Evolutionary conservation across 1,140 invertebrate genomes (phyloP), one percentile per base, ranked within the genome.

Genomic region (Polypedilum vanderplanki): DNA sequence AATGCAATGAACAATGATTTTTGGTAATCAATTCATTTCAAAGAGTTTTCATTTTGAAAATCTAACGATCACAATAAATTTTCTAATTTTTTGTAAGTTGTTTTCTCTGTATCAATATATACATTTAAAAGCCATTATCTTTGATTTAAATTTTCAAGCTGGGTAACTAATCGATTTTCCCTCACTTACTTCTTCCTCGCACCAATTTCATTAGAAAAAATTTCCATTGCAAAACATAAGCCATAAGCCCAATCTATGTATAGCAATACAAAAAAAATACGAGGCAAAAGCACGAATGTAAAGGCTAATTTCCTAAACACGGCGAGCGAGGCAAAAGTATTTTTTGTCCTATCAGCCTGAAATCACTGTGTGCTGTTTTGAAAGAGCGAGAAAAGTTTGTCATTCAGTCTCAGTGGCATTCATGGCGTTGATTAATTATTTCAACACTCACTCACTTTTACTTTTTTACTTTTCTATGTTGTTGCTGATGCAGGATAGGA

Each of bases 401-500:
- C 46, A 57, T 57, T 57, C 46, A 57, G 24, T n/a, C 46, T 15
- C 12, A 57, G 24, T 5, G 24, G 24, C 24, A 33, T 5, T 33
- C 24, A 33, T 33, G 46, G 46, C 46, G 46, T 57, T 57, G 46
- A 57, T 57, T 57, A 57, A 57, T 57, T 57, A 57, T 57, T 57
- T 57, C 46, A 57, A 12, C 46, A 57, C 46, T 57, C n/a, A n/a
- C 15, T n/a, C 46, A n/a, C n/a, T 57, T 15, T 57, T 57, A 4
- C 12, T 12, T 57, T 57, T 46, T 46, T 12, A 46, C 8, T 12
- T 9, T 57, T n/a, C 12, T 33, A 33, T 33, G 46, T 3, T 57
- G n/a, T 57, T 57, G 46, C n/a, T 57, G 12, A n/a, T 85, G 70
- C 78, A 91, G 90, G 86, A 90, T 91, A 78, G 89, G 88, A 22